Conservation (phyloP, 2,888 invertebrate genomes). For the Alviniconcha strummeri region DNA sequence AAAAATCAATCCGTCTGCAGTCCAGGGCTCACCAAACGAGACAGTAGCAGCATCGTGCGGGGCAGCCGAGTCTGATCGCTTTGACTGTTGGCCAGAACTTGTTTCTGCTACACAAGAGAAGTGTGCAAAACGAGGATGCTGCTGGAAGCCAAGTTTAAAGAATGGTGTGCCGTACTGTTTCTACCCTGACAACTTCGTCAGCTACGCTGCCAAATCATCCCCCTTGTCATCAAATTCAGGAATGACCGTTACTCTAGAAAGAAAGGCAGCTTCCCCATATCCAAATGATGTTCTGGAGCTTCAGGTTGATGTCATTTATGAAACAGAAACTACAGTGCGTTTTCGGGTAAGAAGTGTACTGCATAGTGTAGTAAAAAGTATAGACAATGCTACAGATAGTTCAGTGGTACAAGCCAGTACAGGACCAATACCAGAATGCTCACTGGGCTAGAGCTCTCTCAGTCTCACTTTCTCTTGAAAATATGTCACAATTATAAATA, state of each 20-base stretch:
- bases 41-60: constrained; percentile 19
- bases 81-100: constrained; percentile 45
- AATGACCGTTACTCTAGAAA: constrained; percentile 9
- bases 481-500: no score
- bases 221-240: background rate
- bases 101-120: constrained; percentile 30
- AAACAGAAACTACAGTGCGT: constrained; percentile 18
- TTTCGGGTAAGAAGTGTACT: constrained; percentile 16
- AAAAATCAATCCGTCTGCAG: no score
- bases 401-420: no score
- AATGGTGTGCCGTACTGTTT: constrained; percentile 41
- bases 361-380: no score
- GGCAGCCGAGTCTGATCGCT: constrained; percentile 28
- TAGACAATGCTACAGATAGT: no score
- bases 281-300: constrained; percentile 31
- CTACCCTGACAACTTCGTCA: constrained; percentile 37
- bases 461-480: no score
- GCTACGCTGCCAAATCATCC: constrained; percentile 26
- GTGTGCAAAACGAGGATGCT: constrained; percentile 40
- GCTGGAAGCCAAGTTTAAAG: constrained; percentile 32
- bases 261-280: constrained; percentile 28
- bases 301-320: constrained; percentile 21
- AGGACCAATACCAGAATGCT: no score
- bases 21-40: no score
- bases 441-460: no score